A percentile compares a stretch with the other conserved stretches of the same genome.
phyloP scores from a whole-genome alignment of 1,140 invertebrate genomes.

The Protaetia brevitarsis region DNA sequence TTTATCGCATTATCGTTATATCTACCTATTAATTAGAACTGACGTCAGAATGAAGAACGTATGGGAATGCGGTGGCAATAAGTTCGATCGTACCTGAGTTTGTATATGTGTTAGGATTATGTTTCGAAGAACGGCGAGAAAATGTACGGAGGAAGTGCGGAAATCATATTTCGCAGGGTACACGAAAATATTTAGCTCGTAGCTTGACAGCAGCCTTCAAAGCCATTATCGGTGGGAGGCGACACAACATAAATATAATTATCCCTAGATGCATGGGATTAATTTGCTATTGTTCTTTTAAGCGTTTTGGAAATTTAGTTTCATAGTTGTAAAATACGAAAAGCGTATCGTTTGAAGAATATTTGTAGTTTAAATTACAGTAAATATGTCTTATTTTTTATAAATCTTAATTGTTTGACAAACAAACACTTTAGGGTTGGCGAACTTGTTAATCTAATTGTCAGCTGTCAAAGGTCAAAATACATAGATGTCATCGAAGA shows the following conservation, averaged over 20 bases:
- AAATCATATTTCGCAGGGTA: slow-evolving; percentile 17
- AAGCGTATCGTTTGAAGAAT: too few relatives aligned
- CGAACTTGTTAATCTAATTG: too few relatives aligned
- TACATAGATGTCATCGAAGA: too few relatives aligned
- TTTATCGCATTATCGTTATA: slow-evolving; percentile 18
- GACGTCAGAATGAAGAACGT: slow-evolving; percentile 2
- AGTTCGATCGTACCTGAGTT: not conserved
- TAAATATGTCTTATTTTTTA: too few relatives aligned
- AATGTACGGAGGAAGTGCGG: not conserved
- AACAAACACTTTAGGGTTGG: too few relatives aligned
- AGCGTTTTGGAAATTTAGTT: too few relatives aligned
- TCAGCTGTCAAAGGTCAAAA: too few relatives aligned
- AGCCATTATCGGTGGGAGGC: slow-evolving; percentile 5
- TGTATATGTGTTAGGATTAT: not conserved
- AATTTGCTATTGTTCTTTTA: too few relatives aligned
- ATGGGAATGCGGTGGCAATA: not conserved
- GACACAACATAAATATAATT: slow-evolving; percentile 10
- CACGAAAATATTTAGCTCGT: not conserved
- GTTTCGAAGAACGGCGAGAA: slow-evolving; percentile 5
- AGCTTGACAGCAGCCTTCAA: slow-evolving; percentile 23
- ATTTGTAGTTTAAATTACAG: too few relatives aligned
- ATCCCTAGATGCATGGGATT: too few relatives aligned
- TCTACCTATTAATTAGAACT: slow-evolving; percentile 1
- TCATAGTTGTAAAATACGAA: too few relatives aligned
- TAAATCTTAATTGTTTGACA: too few relatives aligned